Conservation (phyloP, 2,113 vertebrate species). For the Petaurus breviceps region DNA sequence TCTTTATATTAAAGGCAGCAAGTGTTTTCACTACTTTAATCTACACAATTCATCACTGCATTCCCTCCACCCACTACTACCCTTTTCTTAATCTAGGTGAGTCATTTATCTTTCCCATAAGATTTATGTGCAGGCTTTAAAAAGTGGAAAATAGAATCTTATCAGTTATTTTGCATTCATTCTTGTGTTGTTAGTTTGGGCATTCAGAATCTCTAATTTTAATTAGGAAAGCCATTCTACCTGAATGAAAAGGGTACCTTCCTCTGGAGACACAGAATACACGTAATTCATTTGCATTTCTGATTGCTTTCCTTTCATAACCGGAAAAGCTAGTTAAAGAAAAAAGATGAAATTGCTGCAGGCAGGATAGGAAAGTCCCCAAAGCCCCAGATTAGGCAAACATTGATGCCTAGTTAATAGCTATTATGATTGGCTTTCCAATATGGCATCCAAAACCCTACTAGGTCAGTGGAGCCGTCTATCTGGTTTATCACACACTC, state of each 20-base stretch:
- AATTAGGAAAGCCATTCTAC: slow-evolving; percentile 24
- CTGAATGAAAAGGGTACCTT: slow-evolving; percentile 53
- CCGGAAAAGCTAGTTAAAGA: neutral
- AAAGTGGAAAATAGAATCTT: slow-evolving; percentile 51
- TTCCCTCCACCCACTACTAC: slow-evolving; percentile 39
- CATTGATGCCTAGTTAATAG: neutral
- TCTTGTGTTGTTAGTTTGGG: slow-evolving; percentile 63
- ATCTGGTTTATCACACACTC: neutral
- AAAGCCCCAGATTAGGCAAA: neutral
- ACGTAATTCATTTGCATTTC: slow-evolving; percentile 40
- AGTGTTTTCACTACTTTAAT: slow-evolving; percentile 80
- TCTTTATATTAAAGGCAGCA: slow-evolving; percentile 79
- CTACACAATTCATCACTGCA: slow-evolving; percentile 74
- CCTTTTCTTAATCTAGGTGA: slow-evolving; percentile 73
- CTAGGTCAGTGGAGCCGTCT: neutral
- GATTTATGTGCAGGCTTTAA: slow-evolving; percentile 74
- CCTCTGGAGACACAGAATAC: slow-evolving; percentile 25
- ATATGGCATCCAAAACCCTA: neutral
- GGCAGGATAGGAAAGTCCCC: neutral
- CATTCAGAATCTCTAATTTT: slow-evolving; percentile 36
- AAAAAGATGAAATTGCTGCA: slow-evolving; percentile 2
- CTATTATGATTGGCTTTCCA: neutral
- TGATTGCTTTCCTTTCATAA: slow-evolving; percentile 24
- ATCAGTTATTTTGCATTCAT: slow-evolving; percentile 63
- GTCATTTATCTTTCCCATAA: slow-evolving; percentile 73